Evolutionary conservation across 2,888 invertebrate genomes (phyloP).

Genomic region (Drosophila borborema): DNA sequence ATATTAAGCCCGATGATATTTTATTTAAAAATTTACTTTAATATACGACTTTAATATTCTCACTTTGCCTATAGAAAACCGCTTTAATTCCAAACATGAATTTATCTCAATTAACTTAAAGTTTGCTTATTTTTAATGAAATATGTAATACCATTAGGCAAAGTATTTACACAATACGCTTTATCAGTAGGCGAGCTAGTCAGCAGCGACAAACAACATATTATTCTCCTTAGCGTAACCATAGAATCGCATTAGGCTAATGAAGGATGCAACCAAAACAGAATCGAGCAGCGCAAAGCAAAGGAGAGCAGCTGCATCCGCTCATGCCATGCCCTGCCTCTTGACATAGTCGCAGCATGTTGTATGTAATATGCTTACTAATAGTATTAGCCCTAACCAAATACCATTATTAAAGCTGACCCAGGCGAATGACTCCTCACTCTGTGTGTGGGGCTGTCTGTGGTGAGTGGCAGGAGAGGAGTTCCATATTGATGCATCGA

Average conservation of each 20-base stretch:
- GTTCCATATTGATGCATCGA: background rate
- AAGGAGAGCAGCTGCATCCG: background rate
- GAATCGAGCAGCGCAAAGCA: background rate
- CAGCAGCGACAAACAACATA: constrained; percentile 1
- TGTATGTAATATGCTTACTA: constrained; percentile 64
- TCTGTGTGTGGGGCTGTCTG: background rate
- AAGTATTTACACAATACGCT: background rate
- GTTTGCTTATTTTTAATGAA: background rate
- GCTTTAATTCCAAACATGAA: background rate
- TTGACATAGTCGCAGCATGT: constrained; percentile 9
- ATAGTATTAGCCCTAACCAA: constrained; percentile 65
- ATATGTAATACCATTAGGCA: constrained; percentile 1
- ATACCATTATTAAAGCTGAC: constrained; percentile 43
- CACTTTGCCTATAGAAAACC: background rate
- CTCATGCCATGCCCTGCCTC: background rate
- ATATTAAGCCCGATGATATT: background rate
- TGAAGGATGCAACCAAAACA: constrained; percentile 28
- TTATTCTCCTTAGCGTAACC: constrained; percentile 11
- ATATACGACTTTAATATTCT: background rate
- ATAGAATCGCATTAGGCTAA: constrained; percentile 46
- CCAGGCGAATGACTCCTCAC: background rate
- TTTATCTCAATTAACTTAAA: background rate
- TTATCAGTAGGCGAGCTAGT: constrained; percentile 9
- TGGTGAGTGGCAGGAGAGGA: constrained; percentile 3
- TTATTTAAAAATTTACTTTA: constrained; percentile 1